These are phyloP conservation scores for Rhyacophila evoluta DNA, from an alignment of 2,888 invertebrate species.

Conservation along the genomic window DNA sequence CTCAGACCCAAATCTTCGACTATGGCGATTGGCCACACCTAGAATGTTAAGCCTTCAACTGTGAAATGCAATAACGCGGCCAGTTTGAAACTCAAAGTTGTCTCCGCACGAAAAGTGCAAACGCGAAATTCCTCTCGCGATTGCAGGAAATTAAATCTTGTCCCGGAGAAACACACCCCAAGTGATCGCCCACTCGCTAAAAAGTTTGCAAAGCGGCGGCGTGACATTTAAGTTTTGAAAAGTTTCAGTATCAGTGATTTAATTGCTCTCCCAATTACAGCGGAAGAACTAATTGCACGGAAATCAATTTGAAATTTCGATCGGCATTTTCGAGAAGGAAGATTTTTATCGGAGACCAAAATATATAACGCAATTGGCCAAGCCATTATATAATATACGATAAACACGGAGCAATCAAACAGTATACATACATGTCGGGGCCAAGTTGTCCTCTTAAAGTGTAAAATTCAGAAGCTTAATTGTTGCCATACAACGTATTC, in stretches of 20 bases:
- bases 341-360: too few relatives aligned
- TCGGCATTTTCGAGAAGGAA: too few relatives aligned
- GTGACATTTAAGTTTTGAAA: background rate
- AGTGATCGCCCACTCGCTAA: background rate
- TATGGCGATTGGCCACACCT: too few relatives aligned
- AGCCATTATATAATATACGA: too few relatives aligned
- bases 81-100: constrained; percentile 38
- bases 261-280: background rate
- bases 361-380: too few relatives aligned
- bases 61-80: constrained; percentile 47
- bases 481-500: too few relatives aligned
- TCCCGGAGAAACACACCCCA: background rate
- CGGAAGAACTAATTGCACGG: background rate
- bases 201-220: background rate
- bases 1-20: too few relatives aligned
- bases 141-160: constrained; percentile 48
- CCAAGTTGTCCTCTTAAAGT: too few relatives aligned
- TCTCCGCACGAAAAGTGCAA: constrained; percentile 31
- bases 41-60: constrained; percentile 37
- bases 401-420: too few relatives aligned
- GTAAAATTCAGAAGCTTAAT: too few relatives aligned
- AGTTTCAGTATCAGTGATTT: background rate
- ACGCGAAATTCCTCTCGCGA: constrained; percentile 45
- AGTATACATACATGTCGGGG: too few relatives aligned
- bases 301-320: background rate